Conservation (phyloP, 1,140 invertebrate genomes). For the Drosophila grimshawi region DNA sequence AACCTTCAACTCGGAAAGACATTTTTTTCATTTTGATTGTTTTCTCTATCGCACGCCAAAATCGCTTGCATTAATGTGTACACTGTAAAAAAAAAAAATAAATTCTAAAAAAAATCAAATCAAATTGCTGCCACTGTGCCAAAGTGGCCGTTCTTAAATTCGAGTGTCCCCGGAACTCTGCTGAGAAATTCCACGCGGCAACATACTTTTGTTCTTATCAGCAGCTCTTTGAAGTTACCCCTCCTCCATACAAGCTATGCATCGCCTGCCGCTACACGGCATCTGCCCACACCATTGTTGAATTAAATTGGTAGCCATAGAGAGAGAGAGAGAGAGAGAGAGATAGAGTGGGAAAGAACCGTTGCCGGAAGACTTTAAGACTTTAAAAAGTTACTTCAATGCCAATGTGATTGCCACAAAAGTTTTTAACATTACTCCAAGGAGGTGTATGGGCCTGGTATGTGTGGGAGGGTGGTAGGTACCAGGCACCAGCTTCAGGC, state of each 20-base stretch:
- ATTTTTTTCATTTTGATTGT: no score
- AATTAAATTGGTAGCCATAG: constrained; percentile 73
- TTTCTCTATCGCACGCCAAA: no score
- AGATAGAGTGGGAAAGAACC: constrained; percentile 38
- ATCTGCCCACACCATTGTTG: constrained; percentile 61
- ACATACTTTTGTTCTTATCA: constrained; percentile 79
- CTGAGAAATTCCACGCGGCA: constrained; percentile 70
- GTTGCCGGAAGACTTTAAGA: constrained; percentile 62
- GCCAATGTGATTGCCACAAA: constrained; percentile 4
- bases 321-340: background rate
- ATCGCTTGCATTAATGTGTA: no score
- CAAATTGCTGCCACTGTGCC: constrained; percentile 18
- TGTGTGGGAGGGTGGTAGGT: background rate
- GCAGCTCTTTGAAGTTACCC: constrained; percentile 72
- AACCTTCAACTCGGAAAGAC: no score
- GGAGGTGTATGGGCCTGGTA: background rate
- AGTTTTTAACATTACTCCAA: background rate
- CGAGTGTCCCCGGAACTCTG: constrained; percentile 25
- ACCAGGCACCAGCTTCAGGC: background rate
- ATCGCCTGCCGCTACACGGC: no score
- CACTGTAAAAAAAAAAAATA: background rate
- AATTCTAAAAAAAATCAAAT: background rate
- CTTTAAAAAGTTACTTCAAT: constrained; percentile 43
- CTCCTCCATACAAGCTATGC: background rate
- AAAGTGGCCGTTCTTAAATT: constrained; percentile 42